Conservation (phyloP, 2,113 vertebrate genomes). For the Macquaria australasica region DNA sequence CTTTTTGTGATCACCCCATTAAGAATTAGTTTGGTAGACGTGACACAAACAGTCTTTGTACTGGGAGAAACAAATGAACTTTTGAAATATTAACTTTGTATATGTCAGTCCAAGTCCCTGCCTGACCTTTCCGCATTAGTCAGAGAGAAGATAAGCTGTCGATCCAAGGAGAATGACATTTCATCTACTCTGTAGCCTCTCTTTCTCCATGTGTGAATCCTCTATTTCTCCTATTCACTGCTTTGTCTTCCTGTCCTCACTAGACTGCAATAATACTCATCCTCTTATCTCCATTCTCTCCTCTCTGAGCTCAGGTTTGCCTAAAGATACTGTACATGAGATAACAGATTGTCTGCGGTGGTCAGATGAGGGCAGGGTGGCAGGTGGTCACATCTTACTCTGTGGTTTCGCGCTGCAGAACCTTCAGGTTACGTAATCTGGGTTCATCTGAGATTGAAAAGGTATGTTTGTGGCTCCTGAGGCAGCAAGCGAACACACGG, state of each 20-base stretch:
- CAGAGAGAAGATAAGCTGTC: slow-evolving; percentile 50
- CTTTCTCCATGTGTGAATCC: slow-evolving; percentile 38
- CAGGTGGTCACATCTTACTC: slow-evolving; percentile 18
- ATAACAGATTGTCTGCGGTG: slow-evolving; percentile 27
- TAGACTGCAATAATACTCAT: slow-evolving; percentile 41
- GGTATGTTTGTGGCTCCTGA: slow-evolving; percentile 5
- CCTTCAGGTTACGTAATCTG: slow-evolving; percentile 46
- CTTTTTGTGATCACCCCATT: background rate
- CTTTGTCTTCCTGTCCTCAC: slow-evolving; percentile 51
- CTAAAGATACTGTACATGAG: slow-evolving; percentile 45
- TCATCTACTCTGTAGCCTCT: slow-evolving; percentile 35
- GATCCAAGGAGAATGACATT: slow-evolving; percentile 55
- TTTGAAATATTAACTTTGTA: slow-evolving; percentile 52
- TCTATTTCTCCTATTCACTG: slow-evolving; percentile 29
- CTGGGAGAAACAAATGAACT: slow-evolving; percentile 27
- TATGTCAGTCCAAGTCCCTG: slow-evolving; percentile 41
- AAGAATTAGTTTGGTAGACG: background rate
- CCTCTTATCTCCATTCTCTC: slow-evolving; percentile 34
- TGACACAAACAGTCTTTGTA: background rate
- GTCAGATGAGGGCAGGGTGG: slow-evolving; percentile 48
- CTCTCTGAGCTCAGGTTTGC: slow-evolving; percentile 13
- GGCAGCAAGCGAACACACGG: background rate
- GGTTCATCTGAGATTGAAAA: slow-evolving; percentile 50
- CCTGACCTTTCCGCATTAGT: slow-evolving; percentile 51
- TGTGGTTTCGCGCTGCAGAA: slow-evolving; percentile 26